These are phyloP conservation scores for Spea multiplicata DNA, from an alignment of 2,113 vertebrate species.

Conservation along the genomic window DNA sequence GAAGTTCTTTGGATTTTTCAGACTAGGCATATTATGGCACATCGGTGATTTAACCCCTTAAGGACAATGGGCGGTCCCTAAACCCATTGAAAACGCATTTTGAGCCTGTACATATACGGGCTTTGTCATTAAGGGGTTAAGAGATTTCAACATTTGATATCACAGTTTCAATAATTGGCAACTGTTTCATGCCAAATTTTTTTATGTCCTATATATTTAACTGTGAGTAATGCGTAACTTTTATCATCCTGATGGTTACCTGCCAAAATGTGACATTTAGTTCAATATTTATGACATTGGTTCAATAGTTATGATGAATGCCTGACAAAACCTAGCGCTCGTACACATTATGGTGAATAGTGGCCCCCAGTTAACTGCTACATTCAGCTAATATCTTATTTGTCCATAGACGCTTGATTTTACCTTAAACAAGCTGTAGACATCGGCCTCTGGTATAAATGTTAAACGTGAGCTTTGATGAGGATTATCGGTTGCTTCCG, in stretches of 20 bases:
- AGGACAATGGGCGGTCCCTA: too few relatives aligned
- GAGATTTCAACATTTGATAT: neutral
- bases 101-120: too few relatives aligned
- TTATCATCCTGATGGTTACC: too few relatives aligned
- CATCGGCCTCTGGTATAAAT: conserved; percentile 52
- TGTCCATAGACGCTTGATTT: conserved; percentile 54
- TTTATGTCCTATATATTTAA: neutral
- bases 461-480: conserved; percentile 41
- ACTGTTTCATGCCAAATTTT: neutral
- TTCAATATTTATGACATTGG: neutral
- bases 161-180: neutral
- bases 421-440: conserved; percentile 32
- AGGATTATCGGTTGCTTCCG: conserved; percentile 17
- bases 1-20: too few relatives aligned
- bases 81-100: too few relatives aligned
- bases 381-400: neutral
- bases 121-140: too few relatives aligned
- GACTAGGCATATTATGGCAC: too few relatives aligned
- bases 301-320: too few relatives aligned
- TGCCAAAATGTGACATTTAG: neutral
- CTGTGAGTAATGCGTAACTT: too few relatives aligned
- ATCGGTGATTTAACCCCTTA: too few relatives aligned
- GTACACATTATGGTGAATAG: neutral
- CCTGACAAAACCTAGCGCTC: neutral
- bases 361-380: neutral